Evolutionary conservation across 2,888 invertebrate genomes (phyloP), one percentile per base, ranked within the genome.

Genomic region (Ctena decussata): DNA sequence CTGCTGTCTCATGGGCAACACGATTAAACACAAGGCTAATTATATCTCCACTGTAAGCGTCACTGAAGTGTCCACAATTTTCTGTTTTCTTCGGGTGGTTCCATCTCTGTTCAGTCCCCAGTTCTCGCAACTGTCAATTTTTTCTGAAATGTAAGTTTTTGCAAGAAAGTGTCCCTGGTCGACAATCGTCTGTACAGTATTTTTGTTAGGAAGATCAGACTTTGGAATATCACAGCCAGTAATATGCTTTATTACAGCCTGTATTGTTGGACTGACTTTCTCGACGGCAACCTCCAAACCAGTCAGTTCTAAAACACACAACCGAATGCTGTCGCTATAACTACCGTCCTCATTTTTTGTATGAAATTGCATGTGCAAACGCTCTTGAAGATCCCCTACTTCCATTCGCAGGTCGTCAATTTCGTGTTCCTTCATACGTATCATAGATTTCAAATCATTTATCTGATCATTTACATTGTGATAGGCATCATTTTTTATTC

Each of bases 51-150:
- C 69, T 74, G 41, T 65, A 24, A 86, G 77, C 27, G 81, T 84
- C 0, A 83, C 30, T 24, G 81, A 79, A 21, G 88, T 88, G 44
- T 88, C 88, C 0, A 88, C 8, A 24, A 85, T 83, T 46, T 88
- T 85, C 35, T 80, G 75, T 60, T 88, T 88, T 30, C 74, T 35
- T 35, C 85, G 35, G 3, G 74, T 81, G 24, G 84, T 85, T 24
- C 84, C 86, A 72, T 86, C 80, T 44, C 77, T n/a, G 35, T 39
- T 57, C 21, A 87, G 24, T 8, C 83, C 85, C 77, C 79, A 87
- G 44, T 73, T 75, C 69, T 71, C 49, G 5, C n/a, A 27, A 0
- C 65, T n/a, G 2, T 44, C 39, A 15, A 87, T 12, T 35, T 69
- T 77, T 44, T 77, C 49, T 1, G 85, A 46, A n/a, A 83, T 80